Base-by-base conservation (phyloP, 2,113 vertebrate species). In the Myrmophylax atrothorax region DNA sequence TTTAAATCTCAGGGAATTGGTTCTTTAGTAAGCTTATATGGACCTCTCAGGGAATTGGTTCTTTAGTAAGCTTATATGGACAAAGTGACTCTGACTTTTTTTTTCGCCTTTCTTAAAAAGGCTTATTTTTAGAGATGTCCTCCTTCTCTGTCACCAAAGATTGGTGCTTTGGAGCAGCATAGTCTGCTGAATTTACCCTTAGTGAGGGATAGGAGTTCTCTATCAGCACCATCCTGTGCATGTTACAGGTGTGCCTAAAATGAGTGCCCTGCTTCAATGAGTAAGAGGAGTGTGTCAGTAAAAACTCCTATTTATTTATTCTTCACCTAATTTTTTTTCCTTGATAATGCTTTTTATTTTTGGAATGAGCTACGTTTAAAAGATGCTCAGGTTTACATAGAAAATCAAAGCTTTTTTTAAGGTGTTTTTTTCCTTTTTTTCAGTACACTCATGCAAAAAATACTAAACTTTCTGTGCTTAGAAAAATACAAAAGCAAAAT, bases 71-170 rank as follows among this genome's bases (percentile, higher is more conserved):
- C 8, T 63, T 93, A 66, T 77, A 62, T 28, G 58, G 46, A 59
- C 77, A 8, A 50, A 84, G 28, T 60, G 56, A 82, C 18, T 74
- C 14, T 31, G 38, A 29, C 3, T 23, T 18, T 29, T 33, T 23
- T 78, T 56, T 44, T 3, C 9, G 62, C 58, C 20, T 79, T 79
- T 25, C 31, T 64, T 87, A 59, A 87, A 58, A 75, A 64, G n/a
- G 15, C n/a, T 90, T 90, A 33, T 59, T 90, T 95, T 95, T 83
- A 83, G 79, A 56, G 26, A 14, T 80, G 70, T 60, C 35, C 63
- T 85, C 56, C 33, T 90, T 90, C n/a, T 66, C 0, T 58, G 26
- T 46, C 37, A 35, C 19, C 4, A 1, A 74, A 67, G 26, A 37
- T 9, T 46, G n/a, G 7, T 69, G 47, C 52, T 89, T 89, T 91